Evolutionary conservation across 2,888 invertebrate species (phyloP).

Genomic region (Lasioglossum leucozonium): DNA sequence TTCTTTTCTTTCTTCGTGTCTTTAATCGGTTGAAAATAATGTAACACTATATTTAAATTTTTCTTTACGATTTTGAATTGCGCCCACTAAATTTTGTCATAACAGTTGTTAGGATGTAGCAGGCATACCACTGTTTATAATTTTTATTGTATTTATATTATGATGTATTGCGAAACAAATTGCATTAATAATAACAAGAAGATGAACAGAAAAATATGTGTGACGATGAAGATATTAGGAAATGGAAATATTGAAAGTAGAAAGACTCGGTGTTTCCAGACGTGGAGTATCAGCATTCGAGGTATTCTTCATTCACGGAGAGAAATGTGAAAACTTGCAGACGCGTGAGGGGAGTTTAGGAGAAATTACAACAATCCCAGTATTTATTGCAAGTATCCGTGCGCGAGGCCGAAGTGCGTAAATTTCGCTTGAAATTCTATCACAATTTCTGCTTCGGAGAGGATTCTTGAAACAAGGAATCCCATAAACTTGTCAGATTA

Average conservation of each 20-base stretch:
- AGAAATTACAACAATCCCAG: neutral
- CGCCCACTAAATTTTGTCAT: no score
- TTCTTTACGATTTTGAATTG: no score
- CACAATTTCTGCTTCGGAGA: neutral
- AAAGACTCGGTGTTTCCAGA: neutral
- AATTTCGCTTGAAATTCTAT: neutral
- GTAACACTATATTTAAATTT: no score
- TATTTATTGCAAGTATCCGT: neutral
- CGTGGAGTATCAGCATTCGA: neutral
- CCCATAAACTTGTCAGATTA: slow-evolving; percentile 12
- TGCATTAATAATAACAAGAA: neutral
- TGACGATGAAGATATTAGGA: neutral
- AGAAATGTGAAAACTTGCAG: neutral
- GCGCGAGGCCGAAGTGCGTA: neutral
- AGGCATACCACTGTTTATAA: no score
- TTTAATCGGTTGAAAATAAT: no score
- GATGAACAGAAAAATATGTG: neutral
- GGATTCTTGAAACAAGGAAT: neutral
- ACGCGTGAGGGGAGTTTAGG: neutral
- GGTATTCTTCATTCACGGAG: neutral
- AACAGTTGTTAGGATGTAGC: no score
- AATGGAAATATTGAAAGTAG: neutral
- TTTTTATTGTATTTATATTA: no score
- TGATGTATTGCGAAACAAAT: no score
- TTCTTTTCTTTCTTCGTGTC: no score